Conservation (phyloP, 2,797 vertebrate genomes). For the Tadarida brasiliensis region DNA sequence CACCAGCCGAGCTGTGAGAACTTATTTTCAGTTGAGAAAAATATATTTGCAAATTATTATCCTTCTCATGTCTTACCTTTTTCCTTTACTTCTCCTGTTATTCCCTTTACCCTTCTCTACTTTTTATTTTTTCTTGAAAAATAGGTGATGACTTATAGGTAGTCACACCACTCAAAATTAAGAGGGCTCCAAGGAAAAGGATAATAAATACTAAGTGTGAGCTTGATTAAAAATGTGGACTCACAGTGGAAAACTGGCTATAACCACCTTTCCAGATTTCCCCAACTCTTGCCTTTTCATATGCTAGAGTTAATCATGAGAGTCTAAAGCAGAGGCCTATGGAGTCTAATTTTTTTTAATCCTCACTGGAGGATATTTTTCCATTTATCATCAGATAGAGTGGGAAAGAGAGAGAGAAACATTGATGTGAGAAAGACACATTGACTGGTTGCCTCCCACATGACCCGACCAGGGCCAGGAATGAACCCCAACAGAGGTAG, state of each 20-base stretch:
- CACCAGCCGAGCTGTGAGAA: background rate
- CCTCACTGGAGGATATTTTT: too few species aligned
- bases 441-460: too few species aligned
- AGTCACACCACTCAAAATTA: background rate
- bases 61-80: background rate
- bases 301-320: too few species aligned
- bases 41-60: background rate
- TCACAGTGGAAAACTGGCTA: background rate
- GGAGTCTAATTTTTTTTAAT: background rate
- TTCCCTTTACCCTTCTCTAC: background rate
- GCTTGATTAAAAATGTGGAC: slow-evolving; percentile 22
- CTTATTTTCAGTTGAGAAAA: background rate
- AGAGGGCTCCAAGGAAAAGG: background rate
- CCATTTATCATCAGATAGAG: too few species aligned
- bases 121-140: background rate
- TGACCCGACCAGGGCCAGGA: too few species aligned
- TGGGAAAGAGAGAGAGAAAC: too few species aligned
- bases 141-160: background rate
- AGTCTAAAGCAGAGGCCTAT: background rate
- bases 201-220: background rate
- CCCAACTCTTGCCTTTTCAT: background rate
- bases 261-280: background rate
- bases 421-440: too few species aligned
- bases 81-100: background rate
- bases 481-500: too few species aligned